These are phyloP conservation scores for Rhincodon typus DNA, from an alignment of 2,797 vertebrate genomes.

Conservation along the genomic window DNA sequence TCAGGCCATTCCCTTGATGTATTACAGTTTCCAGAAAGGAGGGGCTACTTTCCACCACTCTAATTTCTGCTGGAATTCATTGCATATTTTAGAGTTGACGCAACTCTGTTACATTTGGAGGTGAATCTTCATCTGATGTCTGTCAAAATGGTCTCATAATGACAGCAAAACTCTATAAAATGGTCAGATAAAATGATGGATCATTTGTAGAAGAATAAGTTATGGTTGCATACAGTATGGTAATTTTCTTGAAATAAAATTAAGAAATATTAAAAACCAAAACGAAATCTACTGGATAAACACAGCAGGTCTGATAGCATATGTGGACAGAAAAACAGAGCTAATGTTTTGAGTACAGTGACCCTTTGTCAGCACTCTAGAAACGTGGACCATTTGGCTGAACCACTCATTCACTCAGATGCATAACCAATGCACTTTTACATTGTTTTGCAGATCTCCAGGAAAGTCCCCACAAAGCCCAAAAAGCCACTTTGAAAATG, in stretches of 20 bases:
- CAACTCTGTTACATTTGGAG: background rate
- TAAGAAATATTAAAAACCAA: background rate
- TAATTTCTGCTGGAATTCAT: background rate
- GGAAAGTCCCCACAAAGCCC: too few relatives aligned
- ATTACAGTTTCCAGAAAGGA: background rate
- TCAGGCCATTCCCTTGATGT: background rate
- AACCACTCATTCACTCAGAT: too few relatives aligned
- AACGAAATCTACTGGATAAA: too few relatives aligned
- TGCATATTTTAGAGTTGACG: background rate
- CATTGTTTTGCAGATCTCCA: too few relatives aligned
- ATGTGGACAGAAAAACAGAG: too few relatives aligned
- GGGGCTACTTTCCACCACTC: background rate
- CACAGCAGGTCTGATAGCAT: too few relatives aligned
- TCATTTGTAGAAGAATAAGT: background rate
- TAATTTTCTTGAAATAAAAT: background rate
- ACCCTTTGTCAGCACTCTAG: too few relatives aligned
- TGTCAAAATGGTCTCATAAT: background rate
- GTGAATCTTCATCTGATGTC: background rate
- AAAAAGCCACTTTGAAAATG: too few relatives aligned
- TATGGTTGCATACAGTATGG: background rate
- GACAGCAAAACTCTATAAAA: background rate
- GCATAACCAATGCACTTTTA: too few relatives aligned
- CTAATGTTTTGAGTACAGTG: too few relatives aligned
- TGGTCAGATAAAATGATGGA: background rate
- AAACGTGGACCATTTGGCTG: too few relatives aligned